These are phyloP conservation scores for Passer domesticus DNA, from an alignment of 2,113 vertebrate species.

Conservation along the genomic window DNA sequence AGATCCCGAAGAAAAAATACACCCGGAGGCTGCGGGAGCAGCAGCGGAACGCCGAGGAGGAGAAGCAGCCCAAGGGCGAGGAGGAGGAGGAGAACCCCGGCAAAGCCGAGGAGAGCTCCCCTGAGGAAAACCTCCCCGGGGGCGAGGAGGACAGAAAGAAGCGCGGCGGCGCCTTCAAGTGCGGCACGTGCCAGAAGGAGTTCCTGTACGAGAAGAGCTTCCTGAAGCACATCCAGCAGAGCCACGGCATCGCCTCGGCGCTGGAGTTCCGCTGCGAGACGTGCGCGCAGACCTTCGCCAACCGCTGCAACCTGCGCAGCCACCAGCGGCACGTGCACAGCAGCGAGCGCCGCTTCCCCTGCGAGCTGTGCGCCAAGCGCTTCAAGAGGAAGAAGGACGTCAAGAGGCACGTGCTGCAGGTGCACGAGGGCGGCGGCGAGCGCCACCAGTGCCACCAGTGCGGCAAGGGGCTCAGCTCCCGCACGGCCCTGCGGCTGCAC, in stretches of 20 bases:
- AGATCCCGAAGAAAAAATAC: constrained; percentile 80
- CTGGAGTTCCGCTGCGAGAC: constrained; percentile 86
- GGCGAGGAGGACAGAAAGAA: constrained; percentile 58
- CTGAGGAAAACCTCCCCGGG: neutral
- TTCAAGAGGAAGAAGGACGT: constrained; percentile 98
- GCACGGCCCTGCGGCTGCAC: constrained; percentile 87
- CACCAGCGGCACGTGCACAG: constrained; percentile 95
- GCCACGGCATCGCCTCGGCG: constrained; percentile 83
- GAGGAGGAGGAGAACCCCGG: neutral
- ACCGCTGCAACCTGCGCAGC: constrained; percentile 94
- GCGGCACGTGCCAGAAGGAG: constrained; percentile 72
- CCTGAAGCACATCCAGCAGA: constrained; percentile 78
- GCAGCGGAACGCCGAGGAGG: constrained; percentile 56
- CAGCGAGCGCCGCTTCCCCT: constrained; percentile 88
- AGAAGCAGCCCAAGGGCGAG: neutral
- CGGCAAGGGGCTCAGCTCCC: constrained; percentile 94
- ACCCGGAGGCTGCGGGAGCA: constrained; percentile 72
- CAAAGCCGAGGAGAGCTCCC: neutral
- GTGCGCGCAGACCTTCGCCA: constrained; percentile 92
- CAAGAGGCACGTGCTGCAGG: constrained; percentile 89
- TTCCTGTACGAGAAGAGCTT: constrained; percentile 81
- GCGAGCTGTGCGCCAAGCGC: constrained; percentile 88
- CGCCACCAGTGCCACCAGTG: constrained; percentile 86
- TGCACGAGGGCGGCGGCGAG: constrained; percentile 88
- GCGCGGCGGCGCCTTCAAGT: constrained; percentile 77